Conservation (phyloP, 2,797 vertebrate genomes). For the Eulemur rubriventer region DNA sequence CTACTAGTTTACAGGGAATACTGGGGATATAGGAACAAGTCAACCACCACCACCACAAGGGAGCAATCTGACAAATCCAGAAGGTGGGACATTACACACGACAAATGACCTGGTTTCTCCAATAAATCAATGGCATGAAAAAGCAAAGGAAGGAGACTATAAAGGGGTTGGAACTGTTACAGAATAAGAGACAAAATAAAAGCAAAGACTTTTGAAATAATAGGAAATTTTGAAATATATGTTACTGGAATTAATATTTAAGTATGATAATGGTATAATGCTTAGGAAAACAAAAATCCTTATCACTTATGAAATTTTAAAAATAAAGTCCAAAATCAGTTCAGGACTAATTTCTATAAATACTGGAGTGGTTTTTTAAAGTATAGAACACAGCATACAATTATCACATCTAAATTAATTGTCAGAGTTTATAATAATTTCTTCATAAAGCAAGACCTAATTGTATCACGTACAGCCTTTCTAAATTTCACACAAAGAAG, state of each 20-base stretch:
- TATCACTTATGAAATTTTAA: neutral
- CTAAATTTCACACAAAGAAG: neutral
- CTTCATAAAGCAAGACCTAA: constrained; percentile 12
- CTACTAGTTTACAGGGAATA: neutral
- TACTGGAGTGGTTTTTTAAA: neutral
- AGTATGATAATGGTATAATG: neutral
- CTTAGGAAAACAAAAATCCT: constrained; percentile 26
- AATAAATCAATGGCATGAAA: neutral
- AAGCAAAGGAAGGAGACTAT: neutral
- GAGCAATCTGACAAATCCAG: neutral
- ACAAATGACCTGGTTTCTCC: neutral
- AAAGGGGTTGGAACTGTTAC: neutral
- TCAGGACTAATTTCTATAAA: neutral
- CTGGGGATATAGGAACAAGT: neutral
- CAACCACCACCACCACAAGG: neutral
- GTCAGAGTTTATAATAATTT: neutral
- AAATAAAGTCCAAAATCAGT: neutral
- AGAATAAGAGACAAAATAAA: neutral
- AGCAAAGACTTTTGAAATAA: constrained; percentile 10
- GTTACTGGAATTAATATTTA: neutral
- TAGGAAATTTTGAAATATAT: neutral
- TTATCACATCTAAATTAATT: constrained; percentile 35
- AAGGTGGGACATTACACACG: neutral
- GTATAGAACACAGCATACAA: neutral
- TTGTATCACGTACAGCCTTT: neutral